phyloP scores from a whole-genome alignment of 2,888 invertebrate species.

The Theretra japonica region DNA sequence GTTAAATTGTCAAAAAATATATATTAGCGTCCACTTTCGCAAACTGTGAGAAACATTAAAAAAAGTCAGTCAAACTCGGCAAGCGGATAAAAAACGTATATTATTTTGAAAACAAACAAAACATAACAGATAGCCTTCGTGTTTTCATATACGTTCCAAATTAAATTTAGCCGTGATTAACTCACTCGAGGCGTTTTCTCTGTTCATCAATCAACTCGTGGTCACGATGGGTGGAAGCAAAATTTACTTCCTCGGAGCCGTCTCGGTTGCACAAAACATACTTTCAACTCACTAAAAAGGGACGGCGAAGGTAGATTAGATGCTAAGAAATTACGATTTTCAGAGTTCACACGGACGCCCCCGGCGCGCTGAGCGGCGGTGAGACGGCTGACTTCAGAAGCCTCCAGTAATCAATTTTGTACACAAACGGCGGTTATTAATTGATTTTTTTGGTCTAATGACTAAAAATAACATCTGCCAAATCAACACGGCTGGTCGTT shows the following conservation, averaged over 20 bases:
- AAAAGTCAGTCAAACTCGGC: constrained; percentile 11
- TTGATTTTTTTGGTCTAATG: constrained; percentile 79
- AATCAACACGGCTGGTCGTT: constrained; percentile 71
- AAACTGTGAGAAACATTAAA: neutral
- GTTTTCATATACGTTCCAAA: constrained; percentile 76
- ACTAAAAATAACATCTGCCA: constrained; percentile 81
- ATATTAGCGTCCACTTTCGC: neutral
- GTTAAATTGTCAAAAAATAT: neutral
- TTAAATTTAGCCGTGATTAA: constrained; percentile 83
- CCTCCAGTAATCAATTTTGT: constrained; percentile 80
- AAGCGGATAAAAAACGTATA: constrained; percentile 47
- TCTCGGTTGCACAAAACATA: constrained; percentile 57
- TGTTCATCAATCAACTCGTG: constrained; percentile 81
- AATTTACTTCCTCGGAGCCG: constrained; percentile 67
- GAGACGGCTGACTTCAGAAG: constrained; percentile 78
- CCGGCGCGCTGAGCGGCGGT: constrained; percentile 55
- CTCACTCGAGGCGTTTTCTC: constrained; percentile 82
- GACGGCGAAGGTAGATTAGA: constrained; percentile 66
- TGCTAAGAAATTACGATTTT: constrained; percentile 70
- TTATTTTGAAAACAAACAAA: constrained; percentile 77
- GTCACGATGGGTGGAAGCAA: constrained; percentile 67
- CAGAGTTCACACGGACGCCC: constrained; percentile 76
- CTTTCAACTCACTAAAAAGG: constrained; percentile 48
- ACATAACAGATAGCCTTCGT: constrained; percentile 65
- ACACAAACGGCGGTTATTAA: constrained; percentile 80